Base-by-base conservation (phyloP, 2,888 invertebrate species). In the Diplazon laetatorius region DNA sequence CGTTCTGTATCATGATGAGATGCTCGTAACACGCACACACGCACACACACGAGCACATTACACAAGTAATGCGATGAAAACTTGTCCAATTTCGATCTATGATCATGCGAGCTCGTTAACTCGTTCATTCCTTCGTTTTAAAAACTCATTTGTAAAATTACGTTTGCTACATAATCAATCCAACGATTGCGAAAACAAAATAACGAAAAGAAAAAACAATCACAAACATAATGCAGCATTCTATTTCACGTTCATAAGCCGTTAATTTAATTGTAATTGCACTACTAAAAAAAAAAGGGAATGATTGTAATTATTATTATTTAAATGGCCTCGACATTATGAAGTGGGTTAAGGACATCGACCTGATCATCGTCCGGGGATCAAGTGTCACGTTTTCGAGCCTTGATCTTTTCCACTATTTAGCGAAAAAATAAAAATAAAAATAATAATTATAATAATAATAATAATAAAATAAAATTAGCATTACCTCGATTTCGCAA, bases 341-440 rank as follows among this genome's bases (percentile, higher is more conserved):
- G 0, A 73, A 78, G 50, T 78, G 59, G 63, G 68, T 78, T 69
- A 69, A 73, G 77, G 73, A 42, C 42, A 65, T 63, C 18, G 50
- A 63, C 30, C 48, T 78, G 44, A 48, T 30, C 59, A 73, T 69
- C 46, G 12, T 39, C 42, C 22, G 39, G 39, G 16, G 65, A 65
- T 50, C 30, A 66, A 44, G 46, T 35, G 59, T 52, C 39, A 50
- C 65, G 20, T 14, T 18, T 44, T 44, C 37, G 3, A 10, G 14
- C 39, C 48, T 69, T 37, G 48, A 59, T 39, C 37, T 39, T 68
- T 35, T 37, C 8, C 14, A 55, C 30, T 52, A 39, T 16, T 22
- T 20, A 39, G 39, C 37, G 39, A 16, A 16, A 30, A 14, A 14
- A n/a, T n/a, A n/a, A 44, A 3, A 14, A 44, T 44, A 14, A 12